Evolutionary conservation across 2,797 vertebrate genomes (phyloP).

Genomic region (Botia kubotai): DNA sequence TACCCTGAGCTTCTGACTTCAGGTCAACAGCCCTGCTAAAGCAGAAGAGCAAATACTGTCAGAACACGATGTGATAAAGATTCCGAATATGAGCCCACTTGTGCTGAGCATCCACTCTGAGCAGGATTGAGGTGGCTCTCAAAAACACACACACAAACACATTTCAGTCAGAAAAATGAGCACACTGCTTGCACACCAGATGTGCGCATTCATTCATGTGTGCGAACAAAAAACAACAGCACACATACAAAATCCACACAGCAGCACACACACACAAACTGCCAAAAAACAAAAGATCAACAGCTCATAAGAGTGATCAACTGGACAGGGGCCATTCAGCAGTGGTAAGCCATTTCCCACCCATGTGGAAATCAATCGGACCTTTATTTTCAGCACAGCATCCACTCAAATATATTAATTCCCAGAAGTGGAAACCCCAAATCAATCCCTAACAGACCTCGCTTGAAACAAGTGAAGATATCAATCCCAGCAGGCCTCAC

Average conservation of each 20-base stretch:
- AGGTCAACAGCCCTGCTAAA: conserved; percentile 38
- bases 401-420: not conserved
- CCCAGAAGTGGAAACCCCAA: not conserved
- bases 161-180: conserved; percentile 1
- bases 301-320: conserved; percentile 21
- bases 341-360: conserved; percentile 23
- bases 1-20: conserved; percentile 32
- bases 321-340: conserved; percentile 28
- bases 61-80: conserved; percentile 20
- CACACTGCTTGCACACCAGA: conserved; percentile 3
- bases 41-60: conserved; percentile 14
- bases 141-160: conserved; percentile 4
- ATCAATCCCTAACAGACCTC: conserved; percentile 1
- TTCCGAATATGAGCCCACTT: conserved; percentile 12
- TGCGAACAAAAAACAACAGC: not conserved
- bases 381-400: not conserved
- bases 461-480: not conserved
- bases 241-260: conserved; percentile 5
- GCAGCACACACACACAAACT: not conserved
- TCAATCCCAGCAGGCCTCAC: not conserved
- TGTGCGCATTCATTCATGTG: conserved; percentile 9
- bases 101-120: conserved; percentile 10
- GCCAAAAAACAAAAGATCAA: conserved; percentile 5
- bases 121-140: not conserved
- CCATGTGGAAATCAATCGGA: conserved; percentile 7